Conservation (phyloP, 2,888 invertebrate genomes). For the Drosophila affinis region DNA sequence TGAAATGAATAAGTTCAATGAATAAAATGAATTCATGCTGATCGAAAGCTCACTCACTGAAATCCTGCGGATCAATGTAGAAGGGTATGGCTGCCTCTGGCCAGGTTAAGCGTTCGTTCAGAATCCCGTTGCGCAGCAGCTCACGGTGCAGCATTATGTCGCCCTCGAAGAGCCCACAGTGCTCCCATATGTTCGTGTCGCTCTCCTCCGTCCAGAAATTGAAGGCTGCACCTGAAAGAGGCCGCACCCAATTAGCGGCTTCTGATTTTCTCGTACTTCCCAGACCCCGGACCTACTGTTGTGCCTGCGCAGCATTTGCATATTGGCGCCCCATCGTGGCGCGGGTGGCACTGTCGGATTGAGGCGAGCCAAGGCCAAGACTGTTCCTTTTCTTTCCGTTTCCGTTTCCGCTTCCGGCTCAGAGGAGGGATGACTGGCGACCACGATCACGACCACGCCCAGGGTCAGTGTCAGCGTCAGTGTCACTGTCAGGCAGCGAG, state of each 20-base stretch:
- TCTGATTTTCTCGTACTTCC: neutral
- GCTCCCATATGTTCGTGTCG: conserved; percentile 85
- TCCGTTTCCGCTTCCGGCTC: no score
- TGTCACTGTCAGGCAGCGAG: neutral
- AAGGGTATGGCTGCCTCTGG: conserved; percentile 85
- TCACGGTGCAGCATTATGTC: conserved; percentile 86
- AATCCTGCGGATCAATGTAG: conserved; percentile 85
- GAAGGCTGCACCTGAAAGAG: conserved; percentile 78
- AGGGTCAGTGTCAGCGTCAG: conserved; percentile 15
- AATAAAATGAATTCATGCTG: conserved; percentile 4
- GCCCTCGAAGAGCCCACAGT: conserved; percentile 86
- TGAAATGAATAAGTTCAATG: neutral
- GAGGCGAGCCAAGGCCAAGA: conserved; percentile 41
- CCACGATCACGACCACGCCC: conserved; percentile 1
- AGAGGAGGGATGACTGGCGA: neutral
- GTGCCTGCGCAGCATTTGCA: conserved; percentile 77
- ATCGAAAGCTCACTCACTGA: conserved; percentile 83
- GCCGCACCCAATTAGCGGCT: neutral
- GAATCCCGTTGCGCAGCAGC: conserved; percentile 83
- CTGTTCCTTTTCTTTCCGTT: no score
- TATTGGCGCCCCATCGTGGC: conserved; percentile 78
- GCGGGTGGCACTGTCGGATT: conserved; percentile 72
- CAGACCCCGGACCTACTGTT: conserved; percentile 73
- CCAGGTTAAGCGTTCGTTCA: conserved; percentile 85
- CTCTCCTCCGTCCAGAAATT: conserved; percentile 84